Evolutionary conservation across 2,888 invertebrate genomes (phyloP).

Genomic region (Hipparchia semele): DNA sequence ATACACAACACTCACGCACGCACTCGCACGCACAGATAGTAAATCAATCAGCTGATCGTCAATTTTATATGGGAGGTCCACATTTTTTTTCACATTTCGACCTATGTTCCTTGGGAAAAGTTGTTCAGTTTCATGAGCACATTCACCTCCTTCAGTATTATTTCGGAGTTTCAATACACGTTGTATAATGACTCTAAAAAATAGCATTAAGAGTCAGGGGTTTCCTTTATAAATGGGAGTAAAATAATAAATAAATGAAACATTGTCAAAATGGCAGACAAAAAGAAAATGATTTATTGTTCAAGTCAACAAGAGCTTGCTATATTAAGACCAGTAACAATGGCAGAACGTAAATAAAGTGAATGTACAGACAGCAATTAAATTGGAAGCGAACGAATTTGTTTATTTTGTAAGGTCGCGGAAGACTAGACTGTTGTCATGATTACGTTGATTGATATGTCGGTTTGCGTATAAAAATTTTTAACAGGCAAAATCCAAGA

Average conservation of each 20-base stretch:
- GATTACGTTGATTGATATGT: constrained; percentile 10
- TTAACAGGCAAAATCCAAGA: neutral
- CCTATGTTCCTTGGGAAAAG: no score
- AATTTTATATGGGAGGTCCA: no score
- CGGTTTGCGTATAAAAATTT: neutral
- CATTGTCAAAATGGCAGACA: neutral
- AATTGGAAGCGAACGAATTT: constrained; percentile 33
- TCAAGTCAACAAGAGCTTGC: constrained; percentile 14
- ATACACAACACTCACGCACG: no score
- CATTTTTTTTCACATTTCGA: no score
- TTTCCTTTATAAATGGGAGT: constrained; percentile 1
- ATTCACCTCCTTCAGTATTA: no score
- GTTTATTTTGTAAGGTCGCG: constrained; percentile 33
- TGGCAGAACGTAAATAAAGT: constrained; percentile 28
- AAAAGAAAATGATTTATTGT: constrained; percentile 8
- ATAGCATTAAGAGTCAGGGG: neutral
- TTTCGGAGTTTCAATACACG: no score
- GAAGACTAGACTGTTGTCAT: constrained; percentile 29
- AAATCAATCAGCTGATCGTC: no score
- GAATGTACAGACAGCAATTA: constrained; percentile 23
- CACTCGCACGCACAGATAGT: no score
- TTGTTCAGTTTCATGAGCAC: no score
- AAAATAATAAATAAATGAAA: neutral
- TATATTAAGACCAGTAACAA: constrained; percentile 19
- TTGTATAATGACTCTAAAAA: neutral